Conservation (phyloP, 2,797 vertebrate genomes). For the Cossypha dichroa region DNA sequence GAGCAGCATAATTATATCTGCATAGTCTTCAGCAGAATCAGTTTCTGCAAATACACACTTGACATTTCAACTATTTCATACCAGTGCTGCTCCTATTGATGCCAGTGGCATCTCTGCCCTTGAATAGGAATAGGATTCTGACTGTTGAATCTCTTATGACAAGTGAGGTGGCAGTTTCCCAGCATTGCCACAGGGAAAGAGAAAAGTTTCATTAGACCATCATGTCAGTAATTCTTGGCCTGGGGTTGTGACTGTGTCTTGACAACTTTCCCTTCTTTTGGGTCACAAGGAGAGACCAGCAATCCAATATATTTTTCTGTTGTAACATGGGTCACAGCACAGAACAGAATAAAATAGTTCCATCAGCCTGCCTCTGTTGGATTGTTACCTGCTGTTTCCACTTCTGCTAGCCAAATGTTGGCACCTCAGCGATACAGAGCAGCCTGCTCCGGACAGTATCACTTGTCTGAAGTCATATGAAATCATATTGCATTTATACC, state of each 20-base stretch:
- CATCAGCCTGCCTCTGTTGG: not conserved
- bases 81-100: slow-evolving; percentile 14
- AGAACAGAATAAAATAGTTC: not conserved
- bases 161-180: slow-evolving; percentile 31
- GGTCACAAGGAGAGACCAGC: not conserved
- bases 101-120: slow-evolving; percentile 30
- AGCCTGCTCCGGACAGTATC: not conserved
- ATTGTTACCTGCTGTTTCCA: slow-evolving; percentile 13
- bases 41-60: slow-evolving; percentile 53
- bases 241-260: not conserved
- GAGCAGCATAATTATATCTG: slow-evolving; percentile 27
- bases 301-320: not conserved
- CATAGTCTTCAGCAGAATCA: slow-evolving; percentile 23
- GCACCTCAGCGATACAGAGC: not conserved
- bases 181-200: not conserved
- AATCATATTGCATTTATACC: slow-evolving; percentile 10
- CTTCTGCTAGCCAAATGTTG: not conserved
- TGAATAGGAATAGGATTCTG: slow-evolving; percentile 16
- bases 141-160: not conserved
- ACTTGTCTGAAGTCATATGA: not conserved
- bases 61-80: slow-evolving; percentile 47
- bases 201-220: slow-evolving; percentile 10
- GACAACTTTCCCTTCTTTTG: not conserved
- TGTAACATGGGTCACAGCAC: not conserved
- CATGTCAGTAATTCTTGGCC: not conserved